Percentiles rank a stretch among this genome's conserved stretches.
Conservation (phyloP, 2,797 vertebrate species). For the Syncerus caffer region DNA sequence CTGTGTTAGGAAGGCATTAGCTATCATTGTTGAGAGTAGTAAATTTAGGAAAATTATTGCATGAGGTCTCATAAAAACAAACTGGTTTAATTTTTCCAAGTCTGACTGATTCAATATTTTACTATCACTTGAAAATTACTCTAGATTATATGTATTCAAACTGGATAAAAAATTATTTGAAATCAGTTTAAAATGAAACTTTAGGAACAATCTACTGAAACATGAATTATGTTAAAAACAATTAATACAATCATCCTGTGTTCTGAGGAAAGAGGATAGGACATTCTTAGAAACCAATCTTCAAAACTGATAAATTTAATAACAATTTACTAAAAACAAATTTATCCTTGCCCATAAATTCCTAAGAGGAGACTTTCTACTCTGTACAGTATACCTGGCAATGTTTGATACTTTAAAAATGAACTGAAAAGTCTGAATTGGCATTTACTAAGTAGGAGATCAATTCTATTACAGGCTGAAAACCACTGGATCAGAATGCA, state of each 20-base stretch:
- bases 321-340: constrained; percentile 31
- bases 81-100: constrained; percentile 24
- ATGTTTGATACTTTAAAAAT: constrained; percentile 27
- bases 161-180: not conserved
- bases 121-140: constrained; percentile 42
- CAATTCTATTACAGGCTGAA: constrained; percentile 37
- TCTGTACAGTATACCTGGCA: constrained; percentile 1
- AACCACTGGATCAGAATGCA: constrained; percentile 9
- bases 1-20: constrained; percentile 42
- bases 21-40: not conserved
- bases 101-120: constrained; percentile 59
- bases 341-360: constrained; percentile 16
- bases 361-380: not conserved
- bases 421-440: constrained; percentile 30
- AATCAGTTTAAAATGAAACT: not conserved
- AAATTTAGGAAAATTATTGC: constrained; percentile 40
- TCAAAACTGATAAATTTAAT: constrained; percentile 23
- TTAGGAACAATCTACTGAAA: constrained; percentile 51
- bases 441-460: constrained; percentile 20
- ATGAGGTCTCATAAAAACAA: constrained; percentile 65
- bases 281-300: constrained; percentile 21
- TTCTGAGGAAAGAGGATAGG: constrained; percentile 26
- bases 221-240: constrained; percentile 51
- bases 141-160: constrained; percentile 28
- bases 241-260: constrained; percentile 39